Conservation (phyloP, 2,113 vertebrate species). For the Aegotheles bennettii region DNA sequence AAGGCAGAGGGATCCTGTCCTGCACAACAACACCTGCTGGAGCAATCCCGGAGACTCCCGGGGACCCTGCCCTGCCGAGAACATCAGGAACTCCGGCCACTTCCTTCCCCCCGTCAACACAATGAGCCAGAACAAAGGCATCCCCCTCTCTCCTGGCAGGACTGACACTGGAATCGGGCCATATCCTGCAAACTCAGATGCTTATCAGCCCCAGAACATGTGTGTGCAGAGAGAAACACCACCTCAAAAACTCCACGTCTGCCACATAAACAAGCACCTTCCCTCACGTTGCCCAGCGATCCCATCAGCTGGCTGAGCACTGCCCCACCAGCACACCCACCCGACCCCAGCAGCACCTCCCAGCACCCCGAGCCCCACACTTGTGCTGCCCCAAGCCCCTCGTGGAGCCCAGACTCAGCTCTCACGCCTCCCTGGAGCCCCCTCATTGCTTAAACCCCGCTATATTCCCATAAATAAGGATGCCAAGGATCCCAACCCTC, state of each 20-base stretch:
- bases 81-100: slow-evolving; percentile 65
- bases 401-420: background rate
- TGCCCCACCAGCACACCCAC: too few species aligned
- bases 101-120: slow-evolving; percentile 76
- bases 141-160: slow-evolving; percentile 34
- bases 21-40: slow-evolving; percentile 68
- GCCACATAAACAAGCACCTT: background rate
- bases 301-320: background rate
- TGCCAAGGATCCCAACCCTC: background rate
- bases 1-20: slow-evolving; percentile 18
- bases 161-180: slow-evolving; percentile 38
- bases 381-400: background rate
- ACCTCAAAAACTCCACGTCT: background rate
- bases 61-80: slow-evolving; percentile 52
- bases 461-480: background rate
- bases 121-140: slow-evolving; percentile 72
- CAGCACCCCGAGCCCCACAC: background rate
- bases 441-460: background rate
- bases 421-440: background rate
- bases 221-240: background rate
- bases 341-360: background rate
- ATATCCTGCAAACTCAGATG: slow-evolving; percentile 49
- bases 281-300: background rate
- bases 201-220: slow-evolving; percentile 28
- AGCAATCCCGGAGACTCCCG: slow-evolving; percentile 52